Base-by-base conservation (phyloP, 1,140 invertebrate species). In the Orchesella cincta region DNA sequence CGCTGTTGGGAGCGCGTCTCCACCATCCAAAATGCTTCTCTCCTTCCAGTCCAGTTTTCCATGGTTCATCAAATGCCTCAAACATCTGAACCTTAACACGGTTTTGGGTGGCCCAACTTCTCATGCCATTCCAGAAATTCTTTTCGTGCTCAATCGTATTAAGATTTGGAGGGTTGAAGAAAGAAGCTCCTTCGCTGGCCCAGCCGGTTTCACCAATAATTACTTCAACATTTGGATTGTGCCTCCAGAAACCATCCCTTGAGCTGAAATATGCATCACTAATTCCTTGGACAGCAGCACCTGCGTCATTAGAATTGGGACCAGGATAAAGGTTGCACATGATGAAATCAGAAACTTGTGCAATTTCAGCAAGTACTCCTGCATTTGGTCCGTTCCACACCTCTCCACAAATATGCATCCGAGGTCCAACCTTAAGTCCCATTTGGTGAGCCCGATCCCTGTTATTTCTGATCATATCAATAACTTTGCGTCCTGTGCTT, bases 121-220 rank as follows among this genome's bases (percentile, higher is more conserved):
- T 39, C 73, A 78, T 75, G 34, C 31, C 73, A 20, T 51, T 46
- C 77, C 77, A 78, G 46, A 67, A 78, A 2, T 76, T 54, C 8
- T 52, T 28, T 35, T 46, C 12, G 31, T 78, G 76, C 35, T 74
- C 23, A 67, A 78, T 8, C 1, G 34, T 76, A 31, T 78, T 75
- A 12, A 71, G 26, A 57, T 71, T 14, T 12, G 46, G 31, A 18
- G 64, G 67, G 26, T 77, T 78, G 28, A 73, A 74, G 54, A 81
- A 79, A 33, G 36, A 79, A 26, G 67, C 26, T 26, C 80, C 78
- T 74, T 75, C 39, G 29, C 76, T 78, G 20, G 81, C 51, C 81
- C 78, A 82, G 20, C 80, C 80, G 35, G 80, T 81, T 75, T 81
- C 80, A 2, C 80, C 80, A 71, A 81, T 81, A 3, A 39, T 35